Evolutionary conservation across 2,797 vertebrate species (phyloP).

Genomic region (Argentina silus): DNA sequence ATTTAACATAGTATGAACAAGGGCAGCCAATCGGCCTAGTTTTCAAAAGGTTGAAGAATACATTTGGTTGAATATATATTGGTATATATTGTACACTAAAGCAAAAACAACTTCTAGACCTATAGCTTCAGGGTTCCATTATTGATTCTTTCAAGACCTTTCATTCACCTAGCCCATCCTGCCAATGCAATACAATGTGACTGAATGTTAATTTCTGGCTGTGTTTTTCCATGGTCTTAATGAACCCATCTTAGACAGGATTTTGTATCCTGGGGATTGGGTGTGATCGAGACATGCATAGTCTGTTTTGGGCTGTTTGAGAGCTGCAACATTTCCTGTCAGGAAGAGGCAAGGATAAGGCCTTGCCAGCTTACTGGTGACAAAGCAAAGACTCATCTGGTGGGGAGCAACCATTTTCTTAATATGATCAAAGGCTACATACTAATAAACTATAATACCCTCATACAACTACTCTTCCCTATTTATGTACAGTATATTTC

Average conservation of each 20-base stretch:
- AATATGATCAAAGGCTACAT: neutral
- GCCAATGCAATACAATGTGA: neutral
- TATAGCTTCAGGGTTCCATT: too few species aligned
- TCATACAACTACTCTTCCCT: neutral
- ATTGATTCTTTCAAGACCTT: neutral
- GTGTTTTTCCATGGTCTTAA: constrained; percentile 24
- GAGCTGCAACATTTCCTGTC: constrained; percentile 76
- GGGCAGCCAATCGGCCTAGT: too few species aligned
- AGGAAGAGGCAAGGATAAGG: constrained; percentile 75
- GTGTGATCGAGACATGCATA: constrained; percentile 68
- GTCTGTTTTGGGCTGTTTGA: constrained; percentile 71
- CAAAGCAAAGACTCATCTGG: constrained; percentile 67
- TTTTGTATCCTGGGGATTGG: constrained; percentile 51
- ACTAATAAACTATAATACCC: neutral
- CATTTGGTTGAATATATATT: too few species aligned
- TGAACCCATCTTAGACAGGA: constrained; percentile 33
- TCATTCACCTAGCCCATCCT: neutral
- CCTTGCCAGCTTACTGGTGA: constrained; percentile 53
- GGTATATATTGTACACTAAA: neutral
- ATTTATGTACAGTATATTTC: neutral
- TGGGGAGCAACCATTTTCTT: constrained; percentile 35
- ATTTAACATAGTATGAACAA: too few species aligned
- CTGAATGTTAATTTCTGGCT: neutral
- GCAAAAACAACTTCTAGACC: neutral
- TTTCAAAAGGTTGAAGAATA: too few species aligned